Conservation (phyloP, 1,140 invertebrate species). For the Aphelinus certus region DNA sequence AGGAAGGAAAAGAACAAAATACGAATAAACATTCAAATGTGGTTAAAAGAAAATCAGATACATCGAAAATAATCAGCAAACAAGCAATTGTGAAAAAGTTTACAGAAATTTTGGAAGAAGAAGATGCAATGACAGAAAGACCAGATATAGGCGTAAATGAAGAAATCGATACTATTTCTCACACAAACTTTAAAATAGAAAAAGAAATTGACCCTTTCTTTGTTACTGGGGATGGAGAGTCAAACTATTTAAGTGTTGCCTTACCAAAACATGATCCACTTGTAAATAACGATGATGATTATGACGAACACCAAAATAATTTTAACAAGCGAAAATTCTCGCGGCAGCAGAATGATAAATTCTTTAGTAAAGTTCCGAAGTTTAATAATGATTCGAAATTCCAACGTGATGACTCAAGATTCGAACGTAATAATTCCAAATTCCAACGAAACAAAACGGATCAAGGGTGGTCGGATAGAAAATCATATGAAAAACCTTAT, state of each 20-base stretch:
- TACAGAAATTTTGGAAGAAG: conserved; percentile 46
- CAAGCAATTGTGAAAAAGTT: conserved; percentile 53
- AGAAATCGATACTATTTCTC: too few species aligned
- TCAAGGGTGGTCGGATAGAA: too few species aligned
- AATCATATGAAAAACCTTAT: background rate
- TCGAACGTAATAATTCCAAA: conserved; percentile 17
- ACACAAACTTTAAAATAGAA: conserved; percentile 26
- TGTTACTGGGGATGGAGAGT: conserved; percentile 45
- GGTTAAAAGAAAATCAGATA: conserved; percentile 32
- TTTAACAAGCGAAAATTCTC: conserved; percentile 26
- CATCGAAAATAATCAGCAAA: conserved; percentile 42
- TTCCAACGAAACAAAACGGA: background rate
- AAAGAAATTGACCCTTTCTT: conserved; percentile 56
- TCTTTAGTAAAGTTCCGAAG: conserved; percentile 31
- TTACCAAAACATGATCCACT: conserved; percentile 38
- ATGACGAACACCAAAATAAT: conserved; percentile 25
- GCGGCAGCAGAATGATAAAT: conserved; percentile 34
- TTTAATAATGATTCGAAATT: conserved; percentile 22
- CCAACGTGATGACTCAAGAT: conserved; percentile 8
- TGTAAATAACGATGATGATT: conserved; percentile 12
- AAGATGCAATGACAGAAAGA: background rate
- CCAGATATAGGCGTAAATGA: too few species aligned
- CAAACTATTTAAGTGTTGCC: conserved; percentile 47
- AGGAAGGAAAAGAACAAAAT: conserved; percentile 5
- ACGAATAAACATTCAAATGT: conserved; percentile 9